These are phyloP conservation scores for Pyralis farinalis DNA, from an alignment of 2,888 invertebrate genomes.

Conservation along the genomic window DNA sequence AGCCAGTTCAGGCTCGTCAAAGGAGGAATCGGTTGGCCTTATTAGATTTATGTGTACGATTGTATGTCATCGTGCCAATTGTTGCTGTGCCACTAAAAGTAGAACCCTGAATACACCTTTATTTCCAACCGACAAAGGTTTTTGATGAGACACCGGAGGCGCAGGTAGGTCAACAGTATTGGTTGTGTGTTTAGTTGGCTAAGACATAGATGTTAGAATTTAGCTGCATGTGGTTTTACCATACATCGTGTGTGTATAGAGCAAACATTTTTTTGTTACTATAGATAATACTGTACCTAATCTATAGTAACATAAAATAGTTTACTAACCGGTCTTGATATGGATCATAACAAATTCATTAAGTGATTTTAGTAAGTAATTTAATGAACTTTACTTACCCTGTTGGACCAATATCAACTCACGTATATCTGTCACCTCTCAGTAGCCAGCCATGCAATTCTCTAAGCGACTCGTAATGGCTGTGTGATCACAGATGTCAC, in stretches of 20 bases:
- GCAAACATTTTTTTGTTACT: conserved; percentile 15
- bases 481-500: no score
- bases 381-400: no score
- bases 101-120: conserved; percentile 10
- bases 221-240: conserved; percentile 9
- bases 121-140: not conserved
- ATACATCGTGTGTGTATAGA: no score
- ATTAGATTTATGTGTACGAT: conserved; percentile 24
- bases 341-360: no score
- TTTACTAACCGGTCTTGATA: no score
- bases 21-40: conserved; percentile 26
- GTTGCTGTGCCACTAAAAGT: conserved; percentile 12
- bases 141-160: not conserved
- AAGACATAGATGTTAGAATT: conserved; percentile 1
- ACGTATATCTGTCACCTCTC: no score
- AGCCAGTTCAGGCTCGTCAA: conserved; percentile 19
- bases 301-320: no score
- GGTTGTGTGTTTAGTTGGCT: conserved; percentile 17
- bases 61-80: conserved; percentile 21
- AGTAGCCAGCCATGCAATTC: no score
- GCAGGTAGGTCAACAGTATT: conserved; percentile 17
- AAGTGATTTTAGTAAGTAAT: no score
- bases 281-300: no score
- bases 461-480: no score
- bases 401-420: no score